Evolutionary conservation across 2,888 invertebrate species (phyloP), one percentile per base, ranked within the genome.

Genomic region (Calliopum simillimum): DNA sequence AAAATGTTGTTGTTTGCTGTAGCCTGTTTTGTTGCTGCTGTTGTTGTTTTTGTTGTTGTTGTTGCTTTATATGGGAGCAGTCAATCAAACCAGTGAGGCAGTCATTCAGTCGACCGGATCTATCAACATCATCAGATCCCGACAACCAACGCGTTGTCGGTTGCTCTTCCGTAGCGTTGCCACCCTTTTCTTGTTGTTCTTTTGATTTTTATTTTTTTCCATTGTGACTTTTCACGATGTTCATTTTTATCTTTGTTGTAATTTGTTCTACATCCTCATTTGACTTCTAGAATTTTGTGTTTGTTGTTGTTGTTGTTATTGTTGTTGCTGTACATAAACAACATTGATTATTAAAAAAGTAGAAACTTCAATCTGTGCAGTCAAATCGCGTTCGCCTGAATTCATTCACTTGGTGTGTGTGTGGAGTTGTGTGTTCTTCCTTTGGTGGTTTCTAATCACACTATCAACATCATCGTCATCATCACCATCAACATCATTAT

Each of bases 81-180:
- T 61, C 61, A 61, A 61, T 46, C 61, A 33, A 33, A 33, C 33
- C 33, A 33, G 8, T 33, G 33, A 33, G 33, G 33, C 33, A 61
- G 21, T 58, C 56, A 58, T 46, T 67, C 58, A 67, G 23, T 44
- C 47, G 46, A 67, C 33, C 66, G 51, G 58, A 67, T 67, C 66
- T 43, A 66, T 66, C 55, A 56, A 55, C 55, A 66, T 55, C 51
- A 63, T 49, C 63, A 46, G 58, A 33, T 33, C 8, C 33, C 33
- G 33, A 33, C 33, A 33, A 33, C 33, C 33, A 33, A 33, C 33
- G 33, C 33, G 33, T 33, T 33, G 33, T 33, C 33, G 33, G 33
- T 33, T 33, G 33, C 33, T 33, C 33, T 33, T 33, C 33, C 33
- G 33, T 33, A 33, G 33, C 33, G 33, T 33, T 33, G 33, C 33